phyloP scores from a whole-genome alignment of 2,888 invertebrate species.

The Cosmopolites sordidus region DNA sequence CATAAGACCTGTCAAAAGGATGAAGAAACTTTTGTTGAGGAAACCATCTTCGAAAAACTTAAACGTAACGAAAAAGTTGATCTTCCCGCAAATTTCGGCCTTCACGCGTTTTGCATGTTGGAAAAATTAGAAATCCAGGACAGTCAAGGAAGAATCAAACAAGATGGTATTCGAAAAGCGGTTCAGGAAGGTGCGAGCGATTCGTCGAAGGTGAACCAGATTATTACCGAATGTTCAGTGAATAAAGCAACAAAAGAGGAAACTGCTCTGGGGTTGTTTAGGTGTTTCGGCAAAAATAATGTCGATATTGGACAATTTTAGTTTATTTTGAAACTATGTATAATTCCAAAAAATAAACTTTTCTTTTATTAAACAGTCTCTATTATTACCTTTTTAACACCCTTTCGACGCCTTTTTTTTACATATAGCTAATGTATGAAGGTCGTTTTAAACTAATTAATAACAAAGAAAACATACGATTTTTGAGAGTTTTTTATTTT shows the following conservation, averaged over 20 bases:
- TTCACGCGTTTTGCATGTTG: conserved; percentile 11
- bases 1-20: conserved; percentile 10
- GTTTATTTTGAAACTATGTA: too few relatives aligned
- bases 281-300: conserved; percentile 15
- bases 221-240: conserved; percentile 13
- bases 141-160: background rate
- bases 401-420: too few relatives aligned
- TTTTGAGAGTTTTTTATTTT: too few relatives aligned
- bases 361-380: too few relatives aligned
- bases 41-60: conserved; percentile 8
- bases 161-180: background rate
- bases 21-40: conserved; percentile 2
- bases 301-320: too few relatives aligned
- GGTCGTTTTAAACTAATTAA: too few relatives aligned
- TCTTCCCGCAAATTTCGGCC: conserved; percentile 8
- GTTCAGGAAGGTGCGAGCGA: conserved; percentile 5
- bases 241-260: conserved; percentile 5
- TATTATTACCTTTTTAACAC: too few relatives aligned
- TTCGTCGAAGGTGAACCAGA: conserved; percentile 6
- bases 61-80: background rate
- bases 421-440: too few relatives aligned
- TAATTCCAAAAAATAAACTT: too few relatives aligned
- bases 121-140: background rate
- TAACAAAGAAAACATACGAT: too few relatives aligned
- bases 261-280: conserved; percentile 15